These are phyloP conservation scores for Podarcis siculus DNA, from an alignment of 2,797 vertebrate genomes.

Conservation along the genomic window DNA sequence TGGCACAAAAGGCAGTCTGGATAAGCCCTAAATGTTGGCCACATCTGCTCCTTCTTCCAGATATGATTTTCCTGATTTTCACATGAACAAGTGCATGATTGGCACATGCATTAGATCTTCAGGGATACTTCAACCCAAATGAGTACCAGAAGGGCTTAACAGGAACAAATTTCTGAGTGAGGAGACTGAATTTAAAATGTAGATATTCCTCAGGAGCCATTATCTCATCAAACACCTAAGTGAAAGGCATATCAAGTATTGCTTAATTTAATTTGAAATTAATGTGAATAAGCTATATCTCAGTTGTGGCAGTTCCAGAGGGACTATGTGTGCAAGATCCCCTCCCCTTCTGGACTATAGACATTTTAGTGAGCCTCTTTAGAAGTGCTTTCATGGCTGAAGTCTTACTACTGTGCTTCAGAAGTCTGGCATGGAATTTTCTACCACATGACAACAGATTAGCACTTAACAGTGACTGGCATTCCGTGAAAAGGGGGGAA, in stretches of 20 bases:
- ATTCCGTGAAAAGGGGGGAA: background rate
- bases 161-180: background rate
- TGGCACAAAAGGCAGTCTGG: background rate
- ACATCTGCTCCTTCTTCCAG: background rate
- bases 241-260: constrained; percentile 2
- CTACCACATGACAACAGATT: background rate
- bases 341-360: background rate
- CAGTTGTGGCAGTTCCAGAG: background rate
- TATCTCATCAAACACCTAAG: background rate
- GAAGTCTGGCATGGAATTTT: background rate
- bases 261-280: constrained; percentile 6
- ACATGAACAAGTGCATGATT: background rate
- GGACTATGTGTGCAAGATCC: background rate
- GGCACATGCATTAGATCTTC: constrained; percentile 1
- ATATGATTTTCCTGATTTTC: background rate
- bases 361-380: background rate
- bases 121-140: background rate
- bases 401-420: background rate
- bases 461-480: background rate
- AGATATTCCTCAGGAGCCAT: constrained; percentile 2
- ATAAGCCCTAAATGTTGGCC: background rate
- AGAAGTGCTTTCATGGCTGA: background rate
- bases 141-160: constrained; percentile 2
- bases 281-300: background rate
- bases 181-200: constrained; percentile 17